Base-by-base conservation (phyloP, 2,888 invertebrate species). In the Polymixis lichenea region DNA sequence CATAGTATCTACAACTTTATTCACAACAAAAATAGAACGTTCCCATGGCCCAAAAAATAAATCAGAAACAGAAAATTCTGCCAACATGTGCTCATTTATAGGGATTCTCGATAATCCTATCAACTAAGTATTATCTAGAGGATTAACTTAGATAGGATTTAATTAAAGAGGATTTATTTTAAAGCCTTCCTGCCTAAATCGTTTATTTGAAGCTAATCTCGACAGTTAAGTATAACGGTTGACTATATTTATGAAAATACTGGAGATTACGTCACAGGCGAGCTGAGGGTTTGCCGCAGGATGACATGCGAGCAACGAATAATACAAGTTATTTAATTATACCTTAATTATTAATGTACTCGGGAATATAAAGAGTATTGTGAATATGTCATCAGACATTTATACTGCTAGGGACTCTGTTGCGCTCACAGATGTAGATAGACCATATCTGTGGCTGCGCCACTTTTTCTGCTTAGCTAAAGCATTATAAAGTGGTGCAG, bases 151-250 rank as follows among this genome's bases (percentile, higher is more conserved):
- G 19, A 56, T 49, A 71, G 58, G 38, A 80, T 72, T 80, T 72
- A 82, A 80, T 80, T 64, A 80, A 76, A 62, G 28, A 55, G 77
- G 71, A 80, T 82, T 82, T 71, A 60, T 76, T 76, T 66, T 70
- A 60, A 80, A 76, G 9, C 82, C 67, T 68, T 68, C 61, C 53
- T 46, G 25, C 25, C 25, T 76, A 55, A 72, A 82, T 71, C 55
- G 46, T 64, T 64, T 71, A 64, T 64, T 17, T 68, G 46, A 38
- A 67, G 58, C 9, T 76, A 60, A 72, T 68, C 64, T 67, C 32
- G 15, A 53, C 22, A 32, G 46, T 71, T 62, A 13, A 75, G n/a
- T 81, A 17, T 46, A 69, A 53, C 17, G 32, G 51, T 43, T 38
- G 25, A 28, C n/a, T 43, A 51, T 56, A 19, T 53, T 53, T n/a